Base-by-base conservation (phyloP, 2,888 invertebrate genomes). In the Hirtodrosophila histrioides region DNA sequence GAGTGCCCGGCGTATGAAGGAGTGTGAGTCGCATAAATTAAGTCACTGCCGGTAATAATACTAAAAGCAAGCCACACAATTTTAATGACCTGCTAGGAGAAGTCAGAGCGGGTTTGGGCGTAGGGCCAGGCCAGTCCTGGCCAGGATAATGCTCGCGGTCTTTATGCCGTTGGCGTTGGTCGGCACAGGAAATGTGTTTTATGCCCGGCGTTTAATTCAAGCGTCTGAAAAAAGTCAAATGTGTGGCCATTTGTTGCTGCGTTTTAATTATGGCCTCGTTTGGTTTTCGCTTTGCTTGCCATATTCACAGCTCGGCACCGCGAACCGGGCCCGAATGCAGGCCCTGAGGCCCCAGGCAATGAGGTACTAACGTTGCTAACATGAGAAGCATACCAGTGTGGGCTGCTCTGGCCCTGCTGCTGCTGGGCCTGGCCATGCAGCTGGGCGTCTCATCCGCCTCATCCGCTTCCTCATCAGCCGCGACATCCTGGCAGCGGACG, bases 401-500 rank as follows among this genome's bases (percentile, higher is more conserved):
- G 70, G 88, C 57, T 61, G 86, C 58, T n/a, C 50, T 69, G 54
- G 71, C 54, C 46, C 50, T 78, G n/a, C 49, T 87, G 78, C 54
- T 86, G 80, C 67, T 76, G 53, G 85, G 84, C 36, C 78, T 88
- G 39, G 73, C 82, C 33, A 58, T 78, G 33, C 71, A 88, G 45
- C 49, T 89, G 24, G 81, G 88, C 54, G 80, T 86, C 50, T 82
- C 65, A 65, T 66, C 90, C 91, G 84, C 89, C 92, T 94, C 50
- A 69, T 95, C 95, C 29, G 95, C 95, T 12, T 31, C 86, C 53
- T 82, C 65, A 65, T 67, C 89, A 91, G 92, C 24, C 92, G 94
- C 50, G 8, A 8, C 9, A 69, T 95, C 95, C 29, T 96, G 96
- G 96, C 96, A 96, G 17, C 96, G 96, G 0, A 93, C 73, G 4